phyloP scores from a whole-genome alignment of 2,797 vertebrate genomes.

The Lycodopsis pacificus region DNA sequence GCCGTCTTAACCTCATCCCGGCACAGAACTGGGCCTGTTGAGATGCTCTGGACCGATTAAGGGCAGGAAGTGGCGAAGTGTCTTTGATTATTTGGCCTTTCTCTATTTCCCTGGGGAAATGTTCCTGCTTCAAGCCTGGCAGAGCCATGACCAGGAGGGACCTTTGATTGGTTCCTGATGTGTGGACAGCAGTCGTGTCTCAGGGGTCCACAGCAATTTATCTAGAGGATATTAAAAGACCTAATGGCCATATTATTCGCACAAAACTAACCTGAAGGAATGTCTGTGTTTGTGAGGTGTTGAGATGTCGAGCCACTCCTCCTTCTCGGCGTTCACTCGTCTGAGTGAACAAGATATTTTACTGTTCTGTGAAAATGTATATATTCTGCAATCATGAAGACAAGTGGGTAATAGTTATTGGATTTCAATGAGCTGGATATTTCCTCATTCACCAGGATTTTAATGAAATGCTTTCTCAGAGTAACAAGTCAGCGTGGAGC shows the following conservation, averaged over 20 bases:
- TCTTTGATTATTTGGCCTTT: slow-evolving; percentile 81
- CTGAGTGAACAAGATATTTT: slow-evolving; percentile 9
- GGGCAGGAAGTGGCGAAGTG: slow-evolving; percentile 72
- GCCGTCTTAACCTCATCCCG: slow-evolving; percentile 46
- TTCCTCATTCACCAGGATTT: slow-evolving; percentile 14
- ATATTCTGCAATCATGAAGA: slow-evolving; percentile 7
- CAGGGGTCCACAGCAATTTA: slow-evolving; percentile 70
- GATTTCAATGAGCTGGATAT: slow-evolving; percentile 18
- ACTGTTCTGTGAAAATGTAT: background rate
- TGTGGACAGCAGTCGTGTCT: slow-evolving; percentile 67
- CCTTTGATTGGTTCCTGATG: slow-evolving; percentile 81
- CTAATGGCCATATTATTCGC: slow-evolving; percentile 77
- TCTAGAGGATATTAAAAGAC: slow-evolving; percentile 81
- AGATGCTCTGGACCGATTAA: slow-evolving; percentile 64
- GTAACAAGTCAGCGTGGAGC: slow-evolving; percentile 15
- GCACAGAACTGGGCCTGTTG: slow-evolving; percentile 28
- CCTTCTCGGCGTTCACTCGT: background rate
- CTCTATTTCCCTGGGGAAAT: slow-evolving; percentile 76
- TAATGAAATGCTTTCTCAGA: slow-evolving; percentile 33
- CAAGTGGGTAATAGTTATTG: background rate
- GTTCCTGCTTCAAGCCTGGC: slow-evolving; percentile 66
- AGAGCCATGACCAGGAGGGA: slow-evolving; percentile 58
- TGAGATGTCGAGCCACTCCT: slow-evolving; percentile 7
- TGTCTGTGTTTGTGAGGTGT: slow-evolving; percentile 48
- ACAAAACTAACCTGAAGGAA: slow-evolving; percentile 59